phyloP scores from a whole-genome alignment of 2,888 invertebrate species.

The Drosophila austrosaltans region DNA sequence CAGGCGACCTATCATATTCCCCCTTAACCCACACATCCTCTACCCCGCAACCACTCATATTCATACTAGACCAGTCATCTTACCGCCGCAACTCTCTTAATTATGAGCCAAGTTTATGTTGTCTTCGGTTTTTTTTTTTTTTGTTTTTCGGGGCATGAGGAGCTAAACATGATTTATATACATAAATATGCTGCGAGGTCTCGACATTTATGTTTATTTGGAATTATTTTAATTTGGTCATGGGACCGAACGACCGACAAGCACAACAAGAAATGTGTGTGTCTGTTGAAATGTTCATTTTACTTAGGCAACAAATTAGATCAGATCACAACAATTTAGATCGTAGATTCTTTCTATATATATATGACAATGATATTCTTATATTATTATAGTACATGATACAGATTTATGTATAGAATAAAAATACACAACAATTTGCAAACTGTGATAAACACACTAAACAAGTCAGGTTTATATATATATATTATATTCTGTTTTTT shows the following conservation, averaged over 20 bases:
- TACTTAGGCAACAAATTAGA: slow-evolving; percentile 1
- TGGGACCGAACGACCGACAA: slow-evolving; percentile 4
- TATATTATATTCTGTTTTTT: not conserved
- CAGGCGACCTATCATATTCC: not conserved
- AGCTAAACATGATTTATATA: slow-evolving; percentile 57
- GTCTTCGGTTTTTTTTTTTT: slow-evolving; percentile 4
- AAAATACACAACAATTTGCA: too few species aligned
- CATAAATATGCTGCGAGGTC: slow-evolving; percentile 36
- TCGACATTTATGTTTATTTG: slow-evolving; percentile 66
- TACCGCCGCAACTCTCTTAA: not conserved
- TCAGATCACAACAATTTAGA: too few species aligned
- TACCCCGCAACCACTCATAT: not conserved
- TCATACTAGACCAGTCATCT: too few species aligned
- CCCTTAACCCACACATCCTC: not conserved
- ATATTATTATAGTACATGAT: too few species aligned
- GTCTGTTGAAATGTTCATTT: not conserved
- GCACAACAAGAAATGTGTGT: too few species aligned
- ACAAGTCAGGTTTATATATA: too few species aligned
- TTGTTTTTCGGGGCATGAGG: slow-evolving; percentile 8
- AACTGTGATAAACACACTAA: too few species aligned
- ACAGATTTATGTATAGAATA: too few species aligned
- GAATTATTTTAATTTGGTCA: slow-evolving; percentile 64
- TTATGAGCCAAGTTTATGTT: slow-evolving; percentile 13
- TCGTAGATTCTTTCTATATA: too few species aligned
- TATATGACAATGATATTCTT: too few species aligned